Conservation (phyloP, 2,797 vertebrate genomes). For the Notolabrus celidotus region DNA sequence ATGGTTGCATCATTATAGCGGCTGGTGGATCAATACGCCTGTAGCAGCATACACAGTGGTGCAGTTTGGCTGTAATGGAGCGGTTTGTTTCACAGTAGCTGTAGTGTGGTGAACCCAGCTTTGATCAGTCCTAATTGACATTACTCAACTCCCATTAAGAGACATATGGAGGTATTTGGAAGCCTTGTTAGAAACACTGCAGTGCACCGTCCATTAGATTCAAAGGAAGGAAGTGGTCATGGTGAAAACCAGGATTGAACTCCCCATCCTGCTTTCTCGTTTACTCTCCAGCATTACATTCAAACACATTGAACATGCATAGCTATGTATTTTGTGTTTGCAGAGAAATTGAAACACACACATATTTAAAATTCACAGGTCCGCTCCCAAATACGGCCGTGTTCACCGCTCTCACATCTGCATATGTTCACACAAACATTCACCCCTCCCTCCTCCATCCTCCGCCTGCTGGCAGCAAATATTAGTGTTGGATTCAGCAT, state of each 20-base stretch:
- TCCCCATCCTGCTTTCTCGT: too few relatives aligned
- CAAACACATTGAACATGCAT: too few relatives aligned
- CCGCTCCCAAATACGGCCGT: constrained; percentile 28
- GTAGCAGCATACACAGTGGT: constrained; percentile 1
- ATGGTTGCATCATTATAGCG: constrained; percentile 8
- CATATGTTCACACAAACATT: constrained; percentile 37
- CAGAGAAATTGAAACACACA: too few relatives aligned
- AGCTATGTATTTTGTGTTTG: too few relatives aligned
- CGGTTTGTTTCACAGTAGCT: constrained; percentile 35
- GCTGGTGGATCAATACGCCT: constrained; percentile 12
- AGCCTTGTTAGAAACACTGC: constrained; percentile 33
- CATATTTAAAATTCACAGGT: background rate
- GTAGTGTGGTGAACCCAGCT: constrained; percentile 16
- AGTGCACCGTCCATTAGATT: constrained; percentile 40
- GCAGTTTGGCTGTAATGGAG: constrained; percentile 41
- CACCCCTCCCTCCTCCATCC: constrained; percentile 1
- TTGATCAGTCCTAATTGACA: constrained; percentile 42
- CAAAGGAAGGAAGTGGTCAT: constrained; percentile 67
- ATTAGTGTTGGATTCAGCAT: constrained; percentile 70
- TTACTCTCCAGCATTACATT: too few relatives aligned
- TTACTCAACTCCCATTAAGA: constrained; percentile 38
- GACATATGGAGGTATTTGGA: constrained; percentile 51
- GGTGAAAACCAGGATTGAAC: constrained; percentile 29
- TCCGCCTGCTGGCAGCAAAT: constrained; percentile 56
- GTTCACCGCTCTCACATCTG: constrained; percentile 34